Percentiles rank a stretch among this genome's conserved stretches.
Conservation (phyloP, 2,888 invertebrate genomes). For the Phortica okadai region DNA sequence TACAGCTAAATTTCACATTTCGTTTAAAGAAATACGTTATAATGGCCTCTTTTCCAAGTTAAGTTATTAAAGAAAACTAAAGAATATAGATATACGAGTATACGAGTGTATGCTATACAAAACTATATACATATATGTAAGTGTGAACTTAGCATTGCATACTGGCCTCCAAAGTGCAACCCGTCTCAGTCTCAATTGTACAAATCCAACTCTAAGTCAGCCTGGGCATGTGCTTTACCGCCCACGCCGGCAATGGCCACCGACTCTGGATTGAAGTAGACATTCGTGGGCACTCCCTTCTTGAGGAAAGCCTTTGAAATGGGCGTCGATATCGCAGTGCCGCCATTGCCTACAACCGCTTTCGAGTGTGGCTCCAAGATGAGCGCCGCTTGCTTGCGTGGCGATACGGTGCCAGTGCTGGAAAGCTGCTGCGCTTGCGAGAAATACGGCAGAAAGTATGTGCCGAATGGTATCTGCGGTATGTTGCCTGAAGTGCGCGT, state of each 20-base stretch:
- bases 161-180: not conserved
- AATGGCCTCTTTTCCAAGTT: constrained; percentile 17
- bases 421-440: constrained; percentile 44
- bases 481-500: constrained; percentile 70
- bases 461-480: constrained; percentile 71
- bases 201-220: constrained; percentile 81
- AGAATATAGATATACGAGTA: not conserved
- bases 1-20: constrained; percentile 36
- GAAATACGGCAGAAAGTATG: constrained; percentile 72
- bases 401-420: constrained; percentile 43
- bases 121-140: not conserved
- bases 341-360: constrained; percentile 82
- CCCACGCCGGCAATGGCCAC: constrained; percentile 86
- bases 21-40: not conserved
- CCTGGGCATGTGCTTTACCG: constrained; percentile 86
- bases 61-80: not conserved
- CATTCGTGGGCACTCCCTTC: constrained; percentile 80
- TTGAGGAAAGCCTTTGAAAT: constrained; percentile 82
- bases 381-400: constrained; percentile 73
- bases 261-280: constrained; percentile 83
- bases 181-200: constrained; percentile 54
- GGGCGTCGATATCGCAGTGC: constrained; percentile 84
- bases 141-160: not conserved
- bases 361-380: constrained; percentile 82
- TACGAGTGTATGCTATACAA: too few species aligned